Evolutionary conservation across 2,888 invertebrate species (phyloP).

Genomic region (Aquatica leii): DNA sequence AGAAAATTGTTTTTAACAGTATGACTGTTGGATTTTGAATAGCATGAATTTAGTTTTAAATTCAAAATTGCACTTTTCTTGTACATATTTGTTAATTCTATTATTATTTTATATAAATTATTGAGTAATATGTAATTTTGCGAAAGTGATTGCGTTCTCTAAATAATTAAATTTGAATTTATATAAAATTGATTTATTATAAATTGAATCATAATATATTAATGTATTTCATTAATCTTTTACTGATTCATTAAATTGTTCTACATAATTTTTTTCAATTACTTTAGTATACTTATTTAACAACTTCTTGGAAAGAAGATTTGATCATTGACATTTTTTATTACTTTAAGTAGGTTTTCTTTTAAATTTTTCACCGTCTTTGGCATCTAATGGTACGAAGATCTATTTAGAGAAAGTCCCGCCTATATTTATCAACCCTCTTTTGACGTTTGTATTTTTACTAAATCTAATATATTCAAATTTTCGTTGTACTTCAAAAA

Average conservation of each 20-base stretch:
- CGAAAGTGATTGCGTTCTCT: background rate
- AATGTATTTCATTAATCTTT: background rate
- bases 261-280: background rate
- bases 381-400: background rate
- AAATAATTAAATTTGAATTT: too few species aligned
- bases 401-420: background rate
- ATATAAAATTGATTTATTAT: too few species aligned
- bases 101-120: background rate
- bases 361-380: constrained; percentile 1
- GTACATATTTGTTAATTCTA: background rate
- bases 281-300: background rate
- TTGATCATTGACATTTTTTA: background rate
- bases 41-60: background rate
- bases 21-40: too few species aligned
- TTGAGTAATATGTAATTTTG: background rate
- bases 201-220: too few species aligned
- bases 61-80: background rate
- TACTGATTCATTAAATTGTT: background rate
- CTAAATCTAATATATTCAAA: too few species aligned
- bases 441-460: too few species aligned
- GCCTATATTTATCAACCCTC: background rate
- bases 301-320: background rate
- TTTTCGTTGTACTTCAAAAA: background rate
- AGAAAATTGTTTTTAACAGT: too few species aligned
- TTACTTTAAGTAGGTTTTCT: too few species aligned